Percentiles rank a stretch among this genome's conserved stretches.
Evolutionary conservation across 2,797 vertebrate species (phyloP).

Genomic region (Schizopygopsis pylzovi): DNA sequence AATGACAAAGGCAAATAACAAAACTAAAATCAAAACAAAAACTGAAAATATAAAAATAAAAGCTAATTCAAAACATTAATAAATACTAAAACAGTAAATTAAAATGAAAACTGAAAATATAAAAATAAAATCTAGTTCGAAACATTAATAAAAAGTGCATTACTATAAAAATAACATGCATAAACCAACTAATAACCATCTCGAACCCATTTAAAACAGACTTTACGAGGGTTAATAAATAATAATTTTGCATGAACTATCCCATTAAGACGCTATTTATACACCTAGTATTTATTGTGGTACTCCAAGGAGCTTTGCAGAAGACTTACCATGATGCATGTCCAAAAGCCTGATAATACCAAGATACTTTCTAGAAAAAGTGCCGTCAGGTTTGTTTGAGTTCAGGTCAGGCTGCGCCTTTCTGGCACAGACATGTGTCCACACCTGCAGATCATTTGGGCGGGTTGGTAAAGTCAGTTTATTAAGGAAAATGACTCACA

Average conservation of each 20-base stretch:
- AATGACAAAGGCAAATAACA: no score
- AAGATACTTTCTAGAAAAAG: conserved; percentile 2
- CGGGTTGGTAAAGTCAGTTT: conserved; percentile 62
- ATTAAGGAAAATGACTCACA: conserved; percentile 60
- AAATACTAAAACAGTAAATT: no score
- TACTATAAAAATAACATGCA: background rate
- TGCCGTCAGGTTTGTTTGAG: conserved; percentile 6
- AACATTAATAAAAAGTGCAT: background rate
- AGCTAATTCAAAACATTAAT: background rate
- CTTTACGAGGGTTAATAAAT: background rate
- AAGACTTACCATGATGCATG: background rate
- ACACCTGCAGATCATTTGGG: conserved; percentile 68
- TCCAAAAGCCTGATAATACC: background rate
- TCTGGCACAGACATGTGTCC: conserved; percentile 55
- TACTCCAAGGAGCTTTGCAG: background rate
- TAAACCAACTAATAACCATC: background rate
- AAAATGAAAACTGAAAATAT: no score
- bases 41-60: background rate
- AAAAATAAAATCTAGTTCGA: background rate
- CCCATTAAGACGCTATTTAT: background rate
- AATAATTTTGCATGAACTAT: background rate
- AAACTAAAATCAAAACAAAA: background rate
- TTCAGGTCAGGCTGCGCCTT: conserved; percentile 35
- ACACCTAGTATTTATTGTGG: no score
- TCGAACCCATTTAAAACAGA: background rate